These are phyloP conservation scores for Acyrthosiphon pisum DNA, from an alignment of 1,140 invertebrate genomes.

Conservation along the genomic window DNA sequence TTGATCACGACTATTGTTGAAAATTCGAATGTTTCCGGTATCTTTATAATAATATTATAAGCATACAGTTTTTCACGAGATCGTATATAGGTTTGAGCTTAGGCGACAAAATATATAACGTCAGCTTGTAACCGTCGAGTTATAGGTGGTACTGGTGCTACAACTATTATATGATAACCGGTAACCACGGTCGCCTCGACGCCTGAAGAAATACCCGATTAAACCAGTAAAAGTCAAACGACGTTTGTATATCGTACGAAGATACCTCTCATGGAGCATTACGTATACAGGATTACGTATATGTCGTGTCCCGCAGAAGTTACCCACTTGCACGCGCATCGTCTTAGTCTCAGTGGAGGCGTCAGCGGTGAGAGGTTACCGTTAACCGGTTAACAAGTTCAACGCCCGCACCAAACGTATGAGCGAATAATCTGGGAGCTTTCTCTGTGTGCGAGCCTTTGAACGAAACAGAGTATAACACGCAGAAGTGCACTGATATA, in stretches of 20 bases:
- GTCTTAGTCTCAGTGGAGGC: neutral
- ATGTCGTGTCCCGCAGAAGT: too few species aligned
- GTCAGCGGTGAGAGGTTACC: neutral
- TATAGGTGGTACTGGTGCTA: too few species aligned
- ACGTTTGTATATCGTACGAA: too few species aligned
- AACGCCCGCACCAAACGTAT: neutral
- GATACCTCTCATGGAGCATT: too few species aligned
- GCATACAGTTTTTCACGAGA: neutral
- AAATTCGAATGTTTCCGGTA: neutral
- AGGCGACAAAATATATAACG: too few species aligned
- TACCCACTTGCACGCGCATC: too few species aligned
- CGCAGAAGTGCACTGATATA: neutral
- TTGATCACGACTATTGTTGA: neutral
- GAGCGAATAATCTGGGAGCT: neutral
- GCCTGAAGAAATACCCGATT: neutral
- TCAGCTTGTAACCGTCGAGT: fast-evolving
- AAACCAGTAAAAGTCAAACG: neutral
- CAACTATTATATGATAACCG: too few species aligned
- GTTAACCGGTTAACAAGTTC: slow-evolving; percentile 39
- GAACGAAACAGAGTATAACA: neutral
- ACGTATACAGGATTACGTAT: too few species aligned
- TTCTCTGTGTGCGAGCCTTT: neutral
- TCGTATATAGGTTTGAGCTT: neutral
- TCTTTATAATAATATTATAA: neutral
- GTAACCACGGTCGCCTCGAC: too few species aligned